Conservation (phyloP, 2,113 vertebrate species). For the Pica pica region DNA sequence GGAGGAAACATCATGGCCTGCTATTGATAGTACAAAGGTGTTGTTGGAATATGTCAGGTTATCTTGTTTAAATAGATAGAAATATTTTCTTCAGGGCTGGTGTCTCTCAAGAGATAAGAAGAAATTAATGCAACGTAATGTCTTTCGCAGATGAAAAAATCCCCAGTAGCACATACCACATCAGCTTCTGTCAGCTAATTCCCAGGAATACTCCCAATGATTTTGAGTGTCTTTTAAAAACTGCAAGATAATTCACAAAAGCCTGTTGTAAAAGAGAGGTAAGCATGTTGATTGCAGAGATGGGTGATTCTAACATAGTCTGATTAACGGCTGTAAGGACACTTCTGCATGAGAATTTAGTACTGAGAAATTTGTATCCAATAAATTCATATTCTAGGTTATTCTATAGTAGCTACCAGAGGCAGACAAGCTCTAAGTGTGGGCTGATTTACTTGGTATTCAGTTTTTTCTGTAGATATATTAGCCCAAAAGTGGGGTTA, state of each 20-base stretch:
- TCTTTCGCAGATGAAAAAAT: not conserved
- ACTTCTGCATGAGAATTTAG: not conserved
- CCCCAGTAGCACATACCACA: not conserved
- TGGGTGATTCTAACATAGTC: not conserved
- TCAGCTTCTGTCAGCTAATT: not conserved
- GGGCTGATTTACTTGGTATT: fast-evolving
- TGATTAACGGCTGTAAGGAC: not conserved
- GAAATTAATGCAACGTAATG: not conserved
- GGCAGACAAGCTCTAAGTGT: not conserved
- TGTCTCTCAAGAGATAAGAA: not conserved
- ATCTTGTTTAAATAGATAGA: not conserved
- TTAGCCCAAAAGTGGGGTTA: not conserved
- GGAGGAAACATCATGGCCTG: not conserved
- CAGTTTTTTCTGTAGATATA: not conserved
- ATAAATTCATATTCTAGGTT: not conserved
- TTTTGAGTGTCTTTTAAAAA: not conserved
- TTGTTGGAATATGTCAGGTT: not conserved
- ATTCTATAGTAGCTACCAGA: not conserved
- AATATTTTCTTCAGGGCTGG: not conserved
- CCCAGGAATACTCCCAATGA: not conserved
- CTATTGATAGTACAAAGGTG: not conserved
- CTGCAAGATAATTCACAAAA: not conserved
- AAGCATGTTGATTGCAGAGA: not conserved
- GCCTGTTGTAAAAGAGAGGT: not conserved
- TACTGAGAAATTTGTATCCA: not conserved